phyloP scores from a whole-genome alignment of 2,888 invertebrate genomes.

The Copidosoma aretas region DNA sequence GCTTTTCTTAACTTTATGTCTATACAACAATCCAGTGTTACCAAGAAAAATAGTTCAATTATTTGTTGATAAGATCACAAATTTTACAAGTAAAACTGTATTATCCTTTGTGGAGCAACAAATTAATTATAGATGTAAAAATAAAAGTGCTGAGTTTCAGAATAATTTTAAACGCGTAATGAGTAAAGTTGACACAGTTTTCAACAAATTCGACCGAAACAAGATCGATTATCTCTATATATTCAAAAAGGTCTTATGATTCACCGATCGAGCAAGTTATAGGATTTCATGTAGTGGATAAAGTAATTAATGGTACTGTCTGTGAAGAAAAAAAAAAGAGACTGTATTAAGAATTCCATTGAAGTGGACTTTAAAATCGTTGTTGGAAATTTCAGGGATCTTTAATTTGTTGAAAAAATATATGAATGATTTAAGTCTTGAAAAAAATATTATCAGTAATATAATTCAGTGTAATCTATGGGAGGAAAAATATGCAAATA shows the following conservation, averaged over 20 bases:
- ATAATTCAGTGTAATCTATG: slow-evolving; percentile 33
- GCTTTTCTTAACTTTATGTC: no score
- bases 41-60: no score
- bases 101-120: no score
- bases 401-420: slow-evolving; percentile 23
- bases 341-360: slow-evolving; percentile 10
- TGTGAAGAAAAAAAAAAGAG: not conserved
- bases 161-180: not conserved
- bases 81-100: no score
- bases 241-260: not conserved
- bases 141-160: no score
- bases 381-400: slow-evolving; percentile 20
- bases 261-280: not conserved
- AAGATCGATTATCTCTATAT: not conserved
- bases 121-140: no score
- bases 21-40: no score
- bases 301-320: not conserved
- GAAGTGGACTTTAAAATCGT: slow-evolving; percentile 6
- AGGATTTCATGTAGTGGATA: not conserved
- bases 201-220: not conserved
- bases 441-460: slow-evolving; percentile 29
- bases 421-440: slow-evolving; percentile 13
- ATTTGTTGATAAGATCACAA: no score
- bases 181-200: not conserved
- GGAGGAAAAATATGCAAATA: slow-evolving; percentile 15